Evolutionary conservation across 2,113 vertebrate genomes (phyloP).

Genomic region (Thamnophis sirtalis): DNA sequence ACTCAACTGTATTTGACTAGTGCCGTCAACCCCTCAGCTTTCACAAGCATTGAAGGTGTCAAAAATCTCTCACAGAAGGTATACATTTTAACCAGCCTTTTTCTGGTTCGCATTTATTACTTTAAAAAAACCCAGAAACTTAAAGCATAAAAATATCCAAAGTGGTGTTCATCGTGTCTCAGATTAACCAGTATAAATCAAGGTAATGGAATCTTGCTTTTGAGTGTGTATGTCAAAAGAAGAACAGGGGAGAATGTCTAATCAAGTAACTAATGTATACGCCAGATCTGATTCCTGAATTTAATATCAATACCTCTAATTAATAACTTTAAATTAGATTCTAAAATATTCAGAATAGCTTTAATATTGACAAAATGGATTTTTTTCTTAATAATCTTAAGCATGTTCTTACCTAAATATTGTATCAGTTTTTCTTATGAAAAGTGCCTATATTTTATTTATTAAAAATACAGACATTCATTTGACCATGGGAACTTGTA

Average conservation of each 20-base stretch:
- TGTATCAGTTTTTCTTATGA: slow-evolving; percentile 28
- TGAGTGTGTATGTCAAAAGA: slow-evolving; percentile 24
- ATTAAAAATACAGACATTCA: slow-evolving; percentile 24
- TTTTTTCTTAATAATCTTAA: slow-evolving; percentile 49
- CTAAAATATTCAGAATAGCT: not conserved
- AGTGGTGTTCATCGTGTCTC: slow-evolving; percentile 46
- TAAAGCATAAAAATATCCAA: slow-evolving; percentile 54
- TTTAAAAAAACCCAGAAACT: slow-evolving; percentile 54
- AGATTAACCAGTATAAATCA: slow-evolving; percentile 44
- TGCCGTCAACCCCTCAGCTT: slow-evolving; percentile 77
- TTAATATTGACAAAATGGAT: not conserved
- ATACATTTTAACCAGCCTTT: slow-evolving; percentile 75
- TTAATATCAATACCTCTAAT: slow-evolving; percentile 31
- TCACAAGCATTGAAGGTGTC: slow-evolving; percentile 76
- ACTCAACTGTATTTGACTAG: slow-evolving; percentile 82
- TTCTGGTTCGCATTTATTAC: slow-evolving; percentile 73
- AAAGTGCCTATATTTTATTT: slow-evolving; percentile 16
- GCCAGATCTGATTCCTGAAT: slow-evolving; percentile 17
- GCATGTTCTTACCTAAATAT: slow-evolving; percentile 34
- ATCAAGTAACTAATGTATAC: slow-evolving; percentile 56
- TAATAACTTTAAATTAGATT: not conserved
- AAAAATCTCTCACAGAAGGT: slow-evolving; percentile 77
- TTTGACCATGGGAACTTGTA: slow-evolving; percentile 14
- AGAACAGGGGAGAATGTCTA: slow-evolving; percentile 2
- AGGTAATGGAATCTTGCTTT: slow-evolving; percentile 31